phyloP scores from a whole-genome alignment of 2,113 vertebrate species.

The Lucifuga dentata region DNA sequence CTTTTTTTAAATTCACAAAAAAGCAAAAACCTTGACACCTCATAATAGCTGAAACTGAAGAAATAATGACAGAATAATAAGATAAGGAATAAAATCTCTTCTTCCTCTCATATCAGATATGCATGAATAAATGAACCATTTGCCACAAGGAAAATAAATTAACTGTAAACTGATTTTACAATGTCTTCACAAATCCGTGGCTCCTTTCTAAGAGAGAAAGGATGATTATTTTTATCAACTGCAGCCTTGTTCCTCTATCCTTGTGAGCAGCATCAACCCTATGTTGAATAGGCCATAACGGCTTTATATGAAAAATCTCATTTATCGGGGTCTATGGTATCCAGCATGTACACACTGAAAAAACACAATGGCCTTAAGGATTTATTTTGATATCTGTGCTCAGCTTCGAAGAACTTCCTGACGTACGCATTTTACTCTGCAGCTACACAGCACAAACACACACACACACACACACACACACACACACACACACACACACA shows the following conservation, averaged over 20 bases:
- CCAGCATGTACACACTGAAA: conserved; percentile 3
- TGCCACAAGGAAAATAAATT: neutral
- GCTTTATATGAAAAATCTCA: too few species aligned
- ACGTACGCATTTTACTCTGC: conserved; percentile 14
- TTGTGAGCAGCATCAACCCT: too few species aligned
- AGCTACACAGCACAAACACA: neutral
- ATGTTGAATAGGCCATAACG: neutral
- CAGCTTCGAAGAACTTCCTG: neutral
- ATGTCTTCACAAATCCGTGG: neutral
- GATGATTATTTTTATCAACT: conserved; percentile 1
- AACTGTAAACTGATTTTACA: conserved; percentile 19
- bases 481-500: conserved; percentile 1
- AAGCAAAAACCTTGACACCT: neutral
- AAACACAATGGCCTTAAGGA: neutral
- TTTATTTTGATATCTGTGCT: neutral
- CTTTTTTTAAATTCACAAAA: neutral
- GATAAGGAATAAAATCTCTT: conserved; percentile 13
- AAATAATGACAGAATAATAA: conserved; percentile 19
- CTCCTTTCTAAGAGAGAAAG: conserved; percentile 9
- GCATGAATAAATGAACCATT: conserved; percentile 10
- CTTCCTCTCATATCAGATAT: conserved; percentile 20
- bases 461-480: conserved; percentile 3
- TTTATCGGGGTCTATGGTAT: neutral
- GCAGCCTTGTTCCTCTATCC: neutral
- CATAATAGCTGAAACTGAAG: conserved; percentile 10